Conservation (phyloP, 2,888 invertebrate genomes). For the Chloromyia formosa region DNA sequence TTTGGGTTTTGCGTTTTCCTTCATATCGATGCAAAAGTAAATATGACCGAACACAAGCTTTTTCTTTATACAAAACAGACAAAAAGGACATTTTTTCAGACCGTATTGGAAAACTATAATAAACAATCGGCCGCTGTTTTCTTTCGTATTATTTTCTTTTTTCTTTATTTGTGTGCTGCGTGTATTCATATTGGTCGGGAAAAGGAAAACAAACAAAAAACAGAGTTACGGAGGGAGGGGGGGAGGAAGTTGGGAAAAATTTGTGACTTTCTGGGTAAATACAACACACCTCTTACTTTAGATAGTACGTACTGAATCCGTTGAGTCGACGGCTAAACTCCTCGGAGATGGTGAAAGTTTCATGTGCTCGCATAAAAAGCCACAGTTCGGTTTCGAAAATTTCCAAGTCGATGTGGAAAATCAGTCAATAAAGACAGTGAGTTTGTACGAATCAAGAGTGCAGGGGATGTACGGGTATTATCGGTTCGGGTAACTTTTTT, state of each 20-base stretch:
- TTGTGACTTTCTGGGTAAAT: no score
- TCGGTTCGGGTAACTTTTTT: background rate
- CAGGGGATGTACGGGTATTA: conserved; percentile 7
- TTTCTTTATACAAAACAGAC: no score
- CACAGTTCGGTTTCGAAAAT: conserved; percentile 23
- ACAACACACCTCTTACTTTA: background rate
- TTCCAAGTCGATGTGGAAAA: conserved; percentile 26
- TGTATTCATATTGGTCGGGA: background rate
- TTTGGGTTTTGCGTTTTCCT: no score
- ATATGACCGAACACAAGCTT: no score
- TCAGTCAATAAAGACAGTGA: conserved; percentile 35
- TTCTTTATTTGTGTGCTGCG: background rate
- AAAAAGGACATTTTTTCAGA: no score
- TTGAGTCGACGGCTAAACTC: background rate
- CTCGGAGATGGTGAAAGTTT: background rate
- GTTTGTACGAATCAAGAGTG: conserved; percentile 14
- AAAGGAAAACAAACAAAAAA: background rate
- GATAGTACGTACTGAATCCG: background rate
- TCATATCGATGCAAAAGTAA: no score
- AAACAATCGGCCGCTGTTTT: no score
- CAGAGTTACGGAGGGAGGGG: no score
- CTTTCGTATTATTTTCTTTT: background rate
- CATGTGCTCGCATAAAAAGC: conserved; percentile 3
- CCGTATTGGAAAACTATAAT: no score
- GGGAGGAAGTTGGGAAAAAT: conserved; percentile 24